phyloP scores from a whole-genome alignment of 2,888 invertebrate species.

The Trichacis sp. region DNA sequence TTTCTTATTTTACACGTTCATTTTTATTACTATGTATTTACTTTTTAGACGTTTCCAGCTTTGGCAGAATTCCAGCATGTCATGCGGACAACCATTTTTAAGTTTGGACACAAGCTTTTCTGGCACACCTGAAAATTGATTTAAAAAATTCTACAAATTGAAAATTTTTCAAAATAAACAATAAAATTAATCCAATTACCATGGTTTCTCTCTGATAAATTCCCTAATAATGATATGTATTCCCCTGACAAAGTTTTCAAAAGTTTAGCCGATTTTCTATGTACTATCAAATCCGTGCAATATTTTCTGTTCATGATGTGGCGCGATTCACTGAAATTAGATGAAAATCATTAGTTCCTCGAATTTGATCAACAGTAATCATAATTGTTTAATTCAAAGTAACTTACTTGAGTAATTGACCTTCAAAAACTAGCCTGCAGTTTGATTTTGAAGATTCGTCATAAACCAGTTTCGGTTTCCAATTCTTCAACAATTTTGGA shows the following conservation, averaged over 20 bases:
- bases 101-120: too few relatives aligned
- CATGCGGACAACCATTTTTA: too few relatives aligned
- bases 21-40: too few relatives aligned
- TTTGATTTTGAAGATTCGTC: slow-evolving; percentile 24
- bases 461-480: slow-evolving; percentile 53
- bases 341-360: too few relatives aligned
- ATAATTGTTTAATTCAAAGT: too few relatives aligned
- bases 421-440: slow-evolving; percentile 54
- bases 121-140: too few relatives aligned
- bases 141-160: too few relatives aligned
- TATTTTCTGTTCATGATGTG: slow-evolving; percentile 51
- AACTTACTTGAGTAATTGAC: slow-evolving; percentile 59
- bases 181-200: too few relatives aligned
- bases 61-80: too few relatives aligned
- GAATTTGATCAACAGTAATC: slow-evolving; percentile 16
- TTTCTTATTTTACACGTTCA: too few relatives aligned
- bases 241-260: slow-evolving; percentile 53
- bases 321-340: slow-evolving; percentile 55
- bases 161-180: too few relatives aligned
- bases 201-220: slow-evolving; percentile 51
- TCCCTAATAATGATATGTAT: slow-evolving; percentile 52
- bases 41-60: too few relatives aligned
- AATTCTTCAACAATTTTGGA: slow-evolving; percentile 51
- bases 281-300: slow-evolving; percentile 47
- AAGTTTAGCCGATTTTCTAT: slow-evolving; percentile 47